Percentiles rank a stretch among this genome's conserved stretches.
phyloP scores from a whole-genome alignment of 35 echinoderm and acorn worm species.

The Patiria miniata region DNA sequence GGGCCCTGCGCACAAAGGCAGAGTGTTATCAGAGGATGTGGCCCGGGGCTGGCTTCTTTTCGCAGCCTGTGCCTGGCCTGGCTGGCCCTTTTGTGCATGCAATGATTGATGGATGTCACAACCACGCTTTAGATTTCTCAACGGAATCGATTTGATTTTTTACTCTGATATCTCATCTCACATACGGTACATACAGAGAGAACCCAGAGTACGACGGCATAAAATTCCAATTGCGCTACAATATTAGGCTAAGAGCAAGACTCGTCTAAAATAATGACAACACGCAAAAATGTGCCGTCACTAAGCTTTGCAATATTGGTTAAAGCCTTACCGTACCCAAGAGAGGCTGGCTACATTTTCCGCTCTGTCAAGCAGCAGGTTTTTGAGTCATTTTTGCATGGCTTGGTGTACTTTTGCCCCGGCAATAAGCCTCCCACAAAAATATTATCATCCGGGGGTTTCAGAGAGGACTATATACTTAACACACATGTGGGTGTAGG shows the following conservation, averaged over 20 bases:
- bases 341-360: slow-evolving; percentile 27
- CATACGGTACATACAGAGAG: no score
- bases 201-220: no score
- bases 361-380: background rate
- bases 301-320: background rate
- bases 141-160: background rate
- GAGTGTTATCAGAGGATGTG: slow-evolving; percentile 19
- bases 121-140: background rate
- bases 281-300: background rate
- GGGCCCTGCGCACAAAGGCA: slow-evolving; percentile 11
- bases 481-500: background rate
- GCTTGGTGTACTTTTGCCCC: slow-evolving; percentile 22
- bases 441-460: background rate
- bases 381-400: slow-evolving; percentile 28
- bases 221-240: no score
- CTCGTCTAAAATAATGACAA: no score
- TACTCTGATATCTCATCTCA: no score
- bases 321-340: background rate
- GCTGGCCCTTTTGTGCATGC: slow-evolving; percentile 24
- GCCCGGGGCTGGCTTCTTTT: slow-evolving; percentile 11
- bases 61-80: slow-evolving; percentile 19
- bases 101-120: slow-evolving; percentile 33
- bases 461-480: background rate
- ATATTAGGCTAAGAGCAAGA: no score
- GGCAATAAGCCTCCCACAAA: slow-evolving; percentile 20